phyloP scores from a whole-genome alignment of 1,140 invertebrate species.

The Drosophila teissieri region DNA sequence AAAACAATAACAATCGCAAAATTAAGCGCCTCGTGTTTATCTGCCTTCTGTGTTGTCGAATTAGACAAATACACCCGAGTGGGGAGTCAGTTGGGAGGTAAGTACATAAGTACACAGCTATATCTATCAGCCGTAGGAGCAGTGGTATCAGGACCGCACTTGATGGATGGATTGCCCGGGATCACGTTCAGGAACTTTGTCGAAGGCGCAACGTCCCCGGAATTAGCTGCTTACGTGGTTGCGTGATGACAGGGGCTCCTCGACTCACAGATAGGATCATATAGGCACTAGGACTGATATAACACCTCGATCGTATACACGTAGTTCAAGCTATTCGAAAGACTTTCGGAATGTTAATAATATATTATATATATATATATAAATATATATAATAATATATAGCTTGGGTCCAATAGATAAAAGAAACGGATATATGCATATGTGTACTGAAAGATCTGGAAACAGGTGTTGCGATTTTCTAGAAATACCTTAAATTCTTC shows the following conservation, averaged over 20 bases:
- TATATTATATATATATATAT: no score
- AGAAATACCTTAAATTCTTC: no score
- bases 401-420: no score
- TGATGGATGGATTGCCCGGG: conserved; percentile 28
- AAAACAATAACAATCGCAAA: conserved; percentile 42
- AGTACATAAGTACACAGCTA: not conserved
- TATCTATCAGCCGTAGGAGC: conserved; percentile 33
- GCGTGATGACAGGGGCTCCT: conserved; percentile 17
- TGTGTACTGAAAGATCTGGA: not conserved
- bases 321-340: no score
- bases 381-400: no score
- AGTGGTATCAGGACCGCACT: conserved; percentile 35
- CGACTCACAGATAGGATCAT: not conserved
- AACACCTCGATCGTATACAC: no score
- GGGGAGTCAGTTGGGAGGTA: not conserved
- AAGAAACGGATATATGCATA: no score
- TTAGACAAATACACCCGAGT: conserved; percentile 60
- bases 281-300: not conserved
- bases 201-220: conserved; percentile 18
- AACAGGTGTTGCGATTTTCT: not conserved
- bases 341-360: no score
- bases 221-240: conserved; percentile 31
- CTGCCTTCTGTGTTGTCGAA: conserved; percentile 63
- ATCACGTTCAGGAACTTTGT: conserved; percentile 20
- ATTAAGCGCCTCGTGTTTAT: conserved; percentile 56